phyloP scores from a whole-genome alignment of 2,113 vertebrate species.

The Cacatua alba region DNA sequence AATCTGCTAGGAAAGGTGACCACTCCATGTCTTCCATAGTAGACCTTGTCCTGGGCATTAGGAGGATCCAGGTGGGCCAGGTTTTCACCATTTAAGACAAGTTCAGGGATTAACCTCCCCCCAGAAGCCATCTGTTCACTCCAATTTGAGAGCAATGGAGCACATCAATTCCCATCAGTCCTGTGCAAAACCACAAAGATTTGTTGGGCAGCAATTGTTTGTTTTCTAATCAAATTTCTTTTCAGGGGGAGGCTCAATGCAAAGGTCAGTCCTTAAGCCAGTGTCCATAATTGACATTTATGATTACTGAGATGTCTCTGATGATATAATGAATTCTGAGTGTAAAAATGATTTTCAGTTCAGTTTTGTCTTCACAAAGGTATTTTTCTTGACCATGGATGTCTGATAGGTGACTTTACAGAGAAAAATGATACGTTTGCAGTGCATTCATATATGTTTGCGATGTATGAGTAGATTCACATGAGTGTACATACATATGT shows the following conservation, averaged over 20 bases:
- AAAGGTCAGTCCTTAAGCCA: conserved; percentile 39
- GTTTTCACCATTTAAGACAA: neutral
- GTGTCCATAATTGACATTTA: conserved; percentile 34
- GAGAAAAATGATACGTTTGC: neutral
- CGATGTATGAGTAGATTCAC: rapidly evolving
- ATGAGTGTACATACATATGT: too few relatives aligned
- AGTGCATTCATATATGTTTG: neutral
- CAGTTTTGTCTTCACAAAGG: neutral
- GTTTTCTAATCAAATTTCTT: neutral
- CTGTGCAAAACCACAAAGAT: neutral
- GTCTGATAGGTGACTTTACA: neutral
- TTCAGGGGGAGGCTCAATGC: neutral
- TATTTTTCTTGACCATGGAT: neutral
- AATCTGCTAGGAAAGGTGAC: neutral
- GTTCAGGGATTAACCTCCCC: neutral
- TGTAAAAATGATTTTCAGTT: neutral
- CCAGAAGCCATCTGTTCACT: neutral
- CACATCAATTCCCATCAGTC: neutral
- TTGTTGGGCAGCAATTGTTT: neutral
- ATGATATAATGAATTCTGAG: neutral
- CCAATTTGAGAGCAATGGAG: neutral
- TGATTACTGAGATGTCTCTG: conserved; percentile 9
- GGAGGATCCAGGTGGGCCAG: neutral
- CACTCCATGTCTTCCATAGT: neutral
- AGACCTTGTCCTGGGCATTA: neutral